Conservation (phyloP, 2,113 vertebrate species). For the Mohoua ochrocephala region DNA sequence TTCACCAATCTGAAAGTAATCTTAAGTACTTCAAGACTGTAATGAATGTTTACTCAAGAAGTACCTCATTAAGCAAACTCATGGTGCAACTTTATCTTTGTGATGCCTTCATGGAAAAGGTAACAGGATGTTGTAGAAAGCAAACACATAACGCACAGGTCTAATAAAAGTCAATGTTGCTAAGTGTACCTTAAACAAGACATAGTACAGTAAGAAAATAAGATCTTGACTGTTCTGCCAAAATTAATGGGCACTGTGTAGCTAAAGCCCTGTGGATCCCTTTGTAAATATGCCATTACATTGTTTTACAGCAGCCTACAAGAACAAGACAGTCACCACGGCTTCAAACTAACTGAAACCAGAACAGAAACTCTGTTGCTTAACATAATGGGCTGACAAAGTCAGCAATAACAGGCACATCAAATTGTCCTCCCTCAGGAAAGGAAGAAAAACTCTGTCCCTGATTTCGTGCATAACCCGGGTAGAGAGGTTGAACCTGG, state of each 20-base stretch:
- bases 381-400: background rate
- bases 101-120: background rate
- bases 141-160: background rate
- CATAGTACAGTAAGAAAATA: background rate
- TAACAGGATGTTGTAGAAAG: background rate
- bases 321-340: background rate
- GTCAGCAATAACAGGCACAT: background rate
- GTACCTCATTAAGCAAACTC: background rate
- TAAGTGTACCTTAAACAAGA: background rate
- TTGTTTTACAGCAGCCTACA: background rate
- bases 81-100: background rate
- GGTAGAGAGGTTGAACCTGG: background rate
- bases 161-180: background rate
- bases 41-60: background rate
- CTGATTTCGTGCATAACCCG: background rate
- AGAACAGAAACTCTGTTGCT: background rate
- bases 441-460: background rate
- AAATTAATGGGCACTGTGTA: background rate
- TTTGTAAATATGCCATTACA: background rate
- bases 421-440: background rate
- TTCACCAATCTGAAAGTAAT: background rate
- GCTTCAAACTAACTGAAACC: background rate
- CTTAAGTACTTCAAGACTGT: background rate
- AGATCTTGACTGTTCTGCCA: background rate
- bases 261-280: background rate